Conservation (phyloP, 2,797 vertebrate genomes). For the Sitta carolinensis region DNA sequence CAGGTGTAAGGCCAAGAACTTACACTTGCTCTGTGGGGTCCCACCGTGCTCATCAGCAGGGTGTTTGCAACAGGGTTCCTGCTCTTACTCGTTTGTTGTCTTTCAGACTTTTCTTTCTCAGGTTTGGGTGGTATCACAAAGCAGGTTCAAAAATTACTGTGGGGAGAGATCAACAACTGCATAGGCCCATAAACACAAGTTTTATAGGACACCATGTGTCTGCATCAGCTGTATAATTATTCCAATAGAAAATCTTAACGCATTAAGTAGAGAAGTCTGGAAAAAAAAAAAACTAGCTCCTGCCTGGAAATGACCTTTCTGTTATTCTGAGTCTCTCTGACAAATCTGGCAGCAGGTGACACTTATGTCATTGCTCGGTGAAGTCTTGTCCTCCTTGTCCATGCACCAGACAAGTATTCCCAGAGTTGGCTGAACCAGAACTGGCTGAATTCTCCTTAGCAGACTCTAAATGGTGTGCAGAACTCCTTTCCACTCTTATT, state of each 20-base stretch:
- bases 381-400: background rate
- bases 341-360: background rate
- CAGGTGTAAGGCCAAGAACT: background rate
- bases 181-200: background rate
- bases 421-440: background rate
- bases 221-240: background rate
- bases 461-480: background rate
- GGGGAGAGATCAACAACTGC: background rate
- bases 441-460: background rate
- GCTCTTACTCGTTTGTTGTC: background rate
- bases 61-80: background rate
- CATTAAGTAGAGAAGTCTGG: background rate
- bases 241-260: background rate
- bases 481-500: background rate
- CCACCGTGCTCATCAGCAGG: background rate
- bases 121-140: too few relatives aligned
- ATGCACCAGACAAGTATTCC: background rate
- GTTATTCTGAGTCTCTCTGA: background rate
- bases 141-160: background rate
- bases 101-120: background rate
- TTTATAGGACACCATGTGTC: background rate
- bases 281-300: background rate
- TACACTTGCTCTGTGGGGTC: background rate
- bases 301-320: background rate
- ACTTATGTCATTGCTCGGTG: background rate